Conservation (phyloP, 1,140 invertebrate genomes). For the Ooceraea biroi region DNA sequence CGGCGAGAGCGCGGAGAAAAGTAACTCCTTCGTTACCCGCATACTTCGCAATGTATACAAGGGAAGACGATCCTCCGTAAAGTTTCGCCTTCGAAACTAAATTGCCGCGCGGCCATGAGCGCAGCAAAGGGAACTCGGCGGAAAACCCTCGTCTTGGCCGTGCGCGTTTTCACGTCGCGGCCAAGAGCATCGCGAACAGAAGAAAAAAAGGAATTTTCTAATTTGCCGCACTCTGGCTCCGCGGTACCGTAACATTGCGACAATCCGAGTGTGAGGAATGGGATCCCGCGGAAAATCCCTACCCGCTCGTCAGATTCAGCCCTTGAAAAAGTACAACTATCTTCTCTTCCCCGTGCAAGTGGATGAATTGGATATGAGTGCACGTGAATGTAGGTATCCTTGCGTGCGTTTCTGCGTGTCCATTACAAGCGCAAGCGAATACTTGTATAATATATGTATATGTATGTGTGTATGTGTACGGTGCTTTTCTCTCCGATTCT, state of each 20-base stretch:
- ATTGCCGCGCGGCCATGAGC: conserved; percentile 32
- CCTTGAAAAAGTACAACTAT: conserved; percentile 27
- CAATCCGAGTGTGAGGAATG: conserved; percentile 34
- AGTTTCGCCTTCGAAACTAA: conserved; percentile 65
- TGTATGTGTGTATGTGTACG: no score
- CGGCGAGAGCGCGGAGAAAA: not conserved
- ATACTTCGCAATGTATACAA: conserved; percentile 55
- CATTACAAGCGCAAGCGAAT: conserved; percentile 9
- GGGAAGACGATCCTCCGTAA: conserved; percentile 36
- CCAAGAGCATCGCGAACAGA: not conserved
- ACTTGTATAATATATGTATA: conserved; percentile 17
- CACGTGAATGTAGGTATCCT: not conserved
- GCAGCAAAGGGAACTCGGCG: conserved; percentile 3
- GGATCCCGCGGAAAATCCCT: conserved; percentile 8
- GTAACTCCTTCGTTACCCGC: conserved; percentile 46
- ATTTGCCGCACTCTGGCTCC: conserved; percentile 13
- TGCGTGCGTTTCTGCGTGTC: no score
- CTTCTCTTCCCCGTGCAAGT: not conserved
- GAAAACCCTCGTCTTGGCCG: conserved; percentile 34
- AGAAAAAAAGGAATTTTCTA: conserved; percentile 45
- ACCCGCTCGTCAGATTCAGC: conserved; percentile 24
- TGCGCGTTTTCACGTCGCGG: not conserved
- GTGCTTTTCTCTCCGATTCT: not conserved
- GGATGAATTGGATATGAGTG: not conserved
- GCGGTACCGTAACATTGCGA: conserved; percentile 31